A percentile compares a stretch with the other conserved stretches of the same genome.
Evolutionary conservation across 1,140 invertebrate species (phyloP).

Genomic region (Musca domestica): DNA sequence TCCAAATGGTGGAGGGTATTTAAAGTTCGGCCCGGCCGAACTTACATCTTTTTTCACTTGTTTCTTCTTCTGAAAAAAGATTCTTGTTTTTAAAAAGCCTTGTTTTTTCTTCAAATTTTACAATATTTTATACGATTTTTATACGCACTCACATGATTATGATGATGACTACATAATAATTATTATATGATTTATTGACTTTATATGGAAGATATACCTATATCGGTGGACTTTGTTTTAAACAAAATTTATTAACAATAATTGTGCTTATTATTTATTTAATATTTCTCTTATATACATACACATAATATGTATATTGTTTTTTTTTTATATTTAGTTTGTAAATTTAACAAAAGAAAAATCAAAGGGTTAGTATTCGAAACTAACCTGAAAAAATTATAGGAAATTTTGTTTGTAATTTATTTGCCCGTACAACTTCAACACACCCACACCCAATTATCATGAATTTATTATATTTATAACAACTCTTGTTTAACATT

Average conservation of each 20-base stretch:
- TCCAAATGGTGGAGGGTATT: too few relatives aligned
- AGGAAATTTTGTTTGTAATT: slow-evolving; percentile 11
- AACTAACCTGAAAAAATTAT: slow-evolving; percentile 1
- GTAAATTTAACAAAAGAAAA: background rate
- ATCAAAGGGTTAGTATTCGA: too few relatives aligned
- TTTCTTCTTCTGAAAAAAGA: too few relatives aligned
- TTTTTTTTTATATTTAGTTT: slow-evolving; percentile 1
- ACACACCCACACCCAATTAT: too few relatives aligned
- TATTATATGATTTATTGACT: slow-evolving; percentile 3
- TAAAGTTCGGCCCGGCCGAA: too few relatives aligned
- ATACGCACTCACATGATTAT: background rate
- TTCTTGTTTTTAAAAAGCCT: background rate
- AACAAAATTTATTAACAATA: slow-evolving; percentile 17
- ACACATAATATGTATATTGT: background rate
- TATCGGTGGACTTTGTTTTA: slow-evolving; percentile 20
- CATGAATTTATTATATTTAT: slow-evolving; percentile 5
- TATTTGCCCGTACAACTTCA: background rate
- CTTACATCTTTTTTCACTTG: too few relatives aligned
- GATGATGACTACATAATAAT: background rate
- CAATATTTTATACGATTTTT: background rate
- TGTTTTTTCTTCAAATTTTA: slow-evolving; percentile 12
- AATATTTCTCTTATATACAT: background rate
- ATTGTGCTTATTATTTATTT: slow-evolving; percentile 7
- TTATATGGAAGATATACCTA: slow-evolving; percentile 4
- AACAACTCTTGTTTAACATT: background rate